Evolutionary conservation across 1,140 invertebrate genomes (phyloP).

Genomic region (Drosophila nikananu): DNA sequence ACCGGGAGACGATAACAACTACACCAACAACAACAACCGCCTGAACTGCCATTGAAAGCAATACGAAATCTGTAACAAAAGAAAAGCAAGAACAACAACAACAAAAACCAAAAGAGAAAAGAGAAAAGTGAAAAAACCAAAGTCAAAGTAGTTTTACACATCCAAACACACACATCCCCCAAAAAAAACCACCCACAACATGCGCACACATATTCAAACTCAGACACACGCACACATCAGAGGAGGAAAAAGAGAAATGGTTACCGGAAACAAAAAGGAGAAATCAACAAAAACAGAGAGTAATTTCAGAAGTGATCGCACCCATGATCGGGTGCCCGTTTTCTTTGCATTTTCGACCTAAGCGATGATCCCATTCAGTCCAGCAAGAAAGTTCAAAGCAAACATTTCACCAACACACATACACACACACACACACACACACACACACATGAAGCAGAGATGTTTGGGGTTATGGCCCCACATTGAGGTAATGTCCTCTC

Average conservation of each 20-base stretch:
- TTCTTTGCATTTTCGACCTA: conserved; percentile 27
- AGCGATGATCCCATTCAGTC: conserved; percentile 19
- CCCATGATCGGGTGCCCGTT: conserved; percentile 2
- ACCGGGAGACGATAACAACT: conserved; percentile 7
- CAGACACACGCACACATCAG: conserved; percentile 6
- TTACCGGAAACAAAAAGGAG: conserved; percentile 1
- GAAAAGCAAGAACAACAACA: conserved; percentile 6
- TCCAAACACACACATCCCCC: conserved; percentile 9
- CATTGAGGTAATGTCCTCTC: conserved; percentile 10
- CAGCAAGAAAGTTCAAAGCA: conserved; percentile 66
- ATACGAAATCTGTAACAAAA: conserved; percentile 61
- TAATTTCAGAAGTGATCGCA: conserved; percentile 30
- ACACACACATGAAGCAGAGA: conserved; percentile 13
- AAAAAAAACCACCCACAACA: conserved; percentile 8
- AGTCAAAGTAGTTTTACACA: conserved; percentile 29
- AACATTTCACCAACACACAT: conserved; percentile 29
- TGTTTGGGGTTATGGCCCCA: conserved; percentile 10
- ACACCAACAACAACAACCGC: conserved; percentile 57
- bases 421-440: conserved; percentile 16
- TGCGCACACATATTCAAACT: conserved; percentile 6
- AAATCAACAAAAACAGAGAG: conserved; percentile 13
- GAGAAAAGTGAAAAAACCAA: background rate
- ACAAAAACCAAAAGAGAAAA: conserved; percentile 27
- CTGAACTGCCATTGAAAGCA: conserved; percentile 82
- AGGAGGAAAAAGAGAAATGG: conserved; percentile 12